Conservation (phyloP, 2,888 invertebrate species). For the Xestia rhomboidea region DNA sequence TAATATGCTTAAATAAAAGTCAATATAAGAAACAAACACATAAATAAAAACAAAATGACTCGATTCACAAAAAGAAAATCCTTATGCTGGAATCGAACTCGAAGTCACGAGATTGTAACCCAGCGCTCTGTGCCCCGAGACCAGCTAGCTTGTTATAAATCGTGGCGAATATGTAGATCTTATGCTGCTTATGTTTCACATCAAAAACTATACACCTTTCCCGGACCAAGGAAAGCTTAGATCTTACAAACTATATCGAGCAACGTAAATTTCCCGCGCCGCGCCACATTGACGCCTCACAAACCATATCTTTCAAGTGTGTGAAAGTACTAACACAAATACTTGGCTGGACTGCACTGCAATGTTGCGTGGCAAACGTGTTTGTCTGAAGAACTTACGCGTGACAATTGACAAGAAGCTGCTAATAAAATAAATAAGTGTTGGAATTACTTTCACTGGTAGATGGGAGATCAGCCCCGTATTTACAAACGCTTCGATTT, state of each 20-base stretch:
- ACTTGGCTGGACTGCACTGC: conserved; percentile 14
- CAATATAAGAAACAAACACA: no score
- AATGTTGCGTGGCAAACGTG: conserved; percentile 22
- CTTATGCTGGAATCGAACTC: no score
- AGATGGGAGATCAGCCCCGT: background rate
- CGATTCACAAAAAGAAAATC: no score
- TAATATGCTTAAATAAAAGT: no score
- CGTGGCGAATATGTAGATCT: no score
- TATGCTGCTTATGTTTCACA: no score
- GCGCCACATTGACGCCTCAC: conserved; percentile 13
- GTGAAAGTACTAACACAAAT: conserved; percentile 53
- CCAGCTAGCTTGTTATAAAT: no score
- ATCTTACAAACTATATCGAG: background rate
- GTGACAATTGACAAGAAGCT: conserved; percentile 28
- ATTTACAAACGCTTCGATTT: background rate
- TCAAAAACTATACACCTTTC: background rate
- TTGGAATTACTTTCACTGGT: conserved; percentile 37
- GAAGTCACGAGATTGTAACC: no score
- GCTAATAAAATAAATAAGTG: conserved; percentile 55
- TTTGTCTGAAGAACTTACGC: conserved; percentile 48
- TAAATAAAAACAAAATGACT: no score
- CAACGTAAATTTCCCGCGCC: conserved; percentile 10
- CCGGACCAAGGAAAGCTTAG: background rate
- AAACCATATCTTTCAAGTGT: conserved; percentile 42
- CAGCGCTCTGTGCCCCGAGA: no score